Evolutionary conservation across 2,888 invertebrate genomes (phyloP).

Genomic region (Heliconius sara): DNA sequence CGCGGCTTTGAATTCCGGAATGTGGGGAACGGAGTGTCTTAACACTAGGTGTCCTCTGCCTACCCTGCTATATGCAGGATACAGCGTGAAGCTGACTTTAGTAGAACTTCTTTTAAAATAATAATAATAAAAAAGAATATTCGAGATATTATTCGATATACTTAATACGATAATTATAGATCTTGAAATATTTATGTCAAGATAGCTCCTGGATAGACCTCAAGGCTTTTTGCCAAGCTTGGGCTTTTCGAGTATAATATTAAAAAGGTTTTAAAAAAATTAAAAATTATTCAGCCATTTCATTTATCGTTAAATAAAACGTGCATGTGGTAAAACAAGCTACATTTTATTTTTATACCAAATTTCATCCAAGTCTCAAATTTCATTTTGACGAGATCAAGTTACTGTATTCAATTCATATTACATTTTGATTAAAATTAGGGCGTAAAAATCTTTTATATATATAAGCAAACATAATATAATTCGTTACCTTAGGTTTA

Average conservation of each 20-base stretch:
- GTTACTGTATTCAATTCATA: neutral
- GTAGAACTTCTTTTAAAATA: neutral
- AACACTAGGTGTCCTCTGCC: too few species aligned
- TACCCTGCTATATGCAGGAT: too few species aligned
- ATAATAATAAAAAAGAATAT: too few species aligned
- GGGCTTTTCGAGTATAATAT: neutral
- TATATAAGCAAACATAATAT: neutral
- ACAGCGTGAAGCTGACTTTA: too few species aligned
- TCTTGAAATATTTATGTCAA: neutral
- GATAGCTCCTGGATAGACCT: neutral
- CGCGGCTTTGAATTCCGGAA: too few species aligned
- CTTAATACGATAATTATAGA: neutral
- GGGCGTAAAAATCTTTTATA: too few species aligned
- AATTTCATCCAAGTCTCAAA: neutral
- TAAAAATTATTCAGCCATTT: neutral
- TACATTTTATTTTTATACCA: slow-evolving; percentile 2
- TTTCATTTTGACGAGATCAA: neutral
- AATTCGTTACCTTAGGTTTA: slow-evolving; percentile 87
- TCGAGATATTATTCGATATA: too few species aligned
- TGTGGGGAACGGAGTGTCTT: too few species aligned
- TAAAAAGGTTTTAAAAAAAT: neutral
- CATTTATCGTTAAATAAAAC: neutral
- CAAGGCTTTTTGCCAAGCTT: neutral
- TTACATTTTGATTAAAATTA: neutral
- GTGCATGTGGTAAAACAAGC: neutral